These are phyloP conservation scores for Hartigia nigra DNA, from an alignment of 2,888 invertebrate genomes.

Conservation along the genomic window DNA sequence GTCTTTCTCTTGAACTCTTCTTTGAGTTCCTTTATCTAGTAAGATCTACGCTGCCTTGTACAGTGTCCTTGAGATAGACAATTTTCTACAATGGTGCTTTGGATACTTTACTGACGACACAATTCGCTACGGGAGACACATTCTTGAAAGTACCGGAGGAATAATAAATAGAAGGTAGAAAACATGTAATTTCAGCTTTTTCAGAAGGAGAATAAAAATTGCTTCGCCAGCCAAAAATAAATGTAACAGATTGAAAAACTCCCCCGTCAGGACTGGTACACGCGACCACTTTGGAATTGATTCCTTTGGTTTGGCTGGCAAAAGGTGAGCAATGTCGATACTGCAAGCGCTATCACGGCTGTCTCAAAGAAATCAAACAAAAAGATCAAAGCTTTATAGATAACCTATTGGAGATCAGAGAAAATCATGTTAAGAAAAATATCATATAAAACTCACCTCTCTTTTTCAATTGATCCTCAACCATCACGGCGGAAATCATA, in stretches of 20 bases:
- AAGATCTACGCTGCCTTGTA: background rate
- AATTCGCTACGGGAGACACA: background rate
- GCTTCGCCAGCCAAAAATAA: background rate
- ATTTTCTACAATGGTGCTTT: background rate
- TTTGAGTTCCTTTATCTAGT: background rate
- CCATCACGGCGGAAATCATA: constrained; percentile 80
- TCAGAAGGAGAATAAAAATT: background rate
- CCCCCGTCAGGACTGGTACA: background rate
- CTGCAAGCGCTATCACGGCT: background rate
- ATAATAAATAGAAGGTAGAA: background rate
- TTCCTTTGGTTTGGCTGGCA: background rate
- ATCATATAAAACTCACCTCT: constrained; percentile 67
- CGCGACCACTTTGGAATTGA: background rate
- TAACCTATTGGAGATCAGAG: constrained; percentile 14
- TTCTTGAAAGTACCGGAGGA: background rate
- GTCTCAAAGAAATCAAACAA: background rate
- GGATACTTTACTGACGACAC: background rate
- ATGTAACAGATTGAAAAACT: background rate
- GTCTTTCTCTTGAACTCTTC: background rate
- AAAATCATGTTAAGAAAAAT: constrained; percentile 1
- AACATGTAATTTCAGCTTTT: background rate
- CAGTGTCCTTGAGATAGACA: background rate
- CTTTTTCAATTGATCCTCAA: constrained; percentile 76
- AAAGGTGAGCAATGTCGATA: background rate
- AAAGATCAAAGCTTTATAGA: background rate